Evolutionary conservation across 2,888 invertebrate genomes (phyloP).

Genomic region (Sarcophaga carnaria): DNA sequence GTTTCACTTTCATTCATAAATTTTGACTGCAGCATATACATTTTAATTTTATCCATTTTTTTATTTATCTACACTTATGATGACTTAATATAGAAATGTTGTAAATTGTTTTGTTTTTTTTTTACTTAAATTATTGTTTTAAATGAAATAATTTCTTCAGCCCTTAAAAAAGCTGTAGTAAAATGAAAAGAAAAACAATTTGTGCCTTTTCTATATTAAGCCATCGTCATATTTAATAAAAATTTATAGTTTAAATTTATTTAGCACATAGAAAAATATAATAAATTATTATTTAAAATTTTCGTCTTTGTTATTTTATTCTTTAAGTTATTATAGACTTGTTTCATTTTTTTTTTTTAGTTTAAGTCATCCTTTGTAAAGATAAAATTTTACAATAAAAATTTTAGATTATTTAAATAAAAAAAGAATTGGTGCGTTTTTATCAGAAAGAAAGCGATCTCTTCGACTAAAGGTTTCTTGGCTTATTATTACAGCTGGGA

Average conservation of each 20-base stretch:
- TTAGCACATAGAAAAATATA: background rate
- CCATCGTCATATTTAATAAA: background rate
- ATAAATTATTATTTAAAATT: background rate
- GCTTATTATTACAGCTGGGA: too few relatives aligned
- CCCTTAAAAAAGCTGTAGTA: too few relatives aligned
- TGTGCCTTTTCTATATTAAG: too few relatives aligned
- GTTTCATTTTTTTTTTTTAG: constrained; percentile 30
- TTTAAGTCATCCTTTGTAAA: constrained; percentile 44
- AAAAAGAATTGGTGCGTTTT: background rate
- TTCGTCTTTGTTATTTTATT: constrained; percentile 41
- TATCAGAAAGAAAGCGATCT: too few relatives aligned
- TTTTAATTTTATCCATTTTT: background rate
- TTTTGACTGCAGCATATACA: constrained; percentile 39
- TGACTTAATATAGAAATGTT: constrained; percentile 4
- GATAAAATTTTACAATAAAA: constrained; percentile 52
- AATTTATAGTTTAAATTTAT: constrained; percentile 28
- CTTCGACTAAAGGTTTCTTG: too few relatives aligned
- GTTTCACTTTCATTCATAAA: constrained; percentile 5
- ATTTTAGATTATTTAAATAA: constrained; percentile 38
- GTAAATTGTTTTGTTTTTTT: too few relatives aligned
- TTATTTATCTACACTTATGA: constrained; percentile 10
- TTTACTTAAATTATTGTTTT: too few relatives aligned
- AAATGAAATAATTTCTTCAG: too few relatives aligned
- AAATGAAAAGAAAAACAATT: too few relatives aligned
- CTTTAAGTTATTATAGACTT: constrained; percentile 36